Percentiles rank a stretch among this genome's conserved stretches.
phyloP scores from a whole-genome alignment of 2,113 vertebrate species.

The Cairina moschata region DNA sequence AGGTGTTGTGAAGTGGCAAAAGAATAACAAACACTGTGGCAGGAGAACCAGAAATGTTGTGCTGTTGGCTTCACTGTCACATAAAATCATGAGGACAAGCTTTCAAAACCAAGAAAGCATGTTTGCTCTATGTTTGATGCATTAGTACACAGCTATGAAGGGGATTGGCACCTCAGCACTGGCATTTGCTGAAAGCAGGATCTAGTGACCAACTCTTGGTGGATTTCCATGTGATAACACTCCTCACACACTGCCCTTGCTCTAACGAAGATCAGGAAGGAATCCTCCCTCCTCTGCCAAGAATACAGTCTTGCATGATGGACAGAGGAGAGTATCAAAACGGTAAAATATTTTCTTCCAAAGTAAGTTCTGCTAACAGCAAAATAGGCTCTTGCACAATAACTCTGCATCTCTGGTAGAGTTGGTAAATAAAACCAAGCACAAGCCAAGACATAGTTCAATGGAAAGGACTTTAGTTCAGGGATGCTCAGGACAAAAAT shows the following conservation, averaged over 20 bases:
- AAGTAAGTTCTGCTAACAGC: not conserved
- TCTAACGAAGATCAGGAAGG: not conserved
- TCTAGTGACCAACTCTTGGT: not conserved
- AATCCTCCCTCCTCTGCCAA: not conserved
- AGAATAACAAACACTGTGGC: not conserved
- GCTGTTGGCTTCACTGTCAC: not conserved
- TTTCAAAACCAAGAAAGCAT: not conserved
- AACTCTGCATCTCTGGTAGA: not conserved
- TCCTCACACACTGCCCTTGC: not conserved
- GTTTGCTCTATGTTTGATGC: not conserved
- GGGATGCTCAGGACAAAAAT: not conserved
- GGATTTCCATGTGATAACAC: not conserved
- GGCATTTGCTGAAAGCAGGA: not conserved
- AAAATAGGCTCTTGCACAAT: not conserved
- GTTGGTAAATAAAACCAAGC: not conserved
- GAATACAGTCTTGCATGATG: not conserved
- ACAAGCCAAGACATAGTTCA: not conserved
- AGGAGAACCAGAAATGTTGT: not conserved
- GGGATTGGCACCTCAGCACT: not conserved
- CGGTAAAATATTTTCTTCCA: not conserved
- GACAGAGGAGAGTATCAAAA: not conserved
- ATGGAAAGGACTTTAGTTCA: not conserved
- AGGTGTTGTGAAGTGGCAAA: not conserved
- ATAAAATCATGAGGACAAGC: not conserved
- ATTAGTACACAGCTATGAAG: not conserved